Conservation (phyloP, 2,888 invertebrate genomes). For the Dicranocentrus wangi region DNA sequence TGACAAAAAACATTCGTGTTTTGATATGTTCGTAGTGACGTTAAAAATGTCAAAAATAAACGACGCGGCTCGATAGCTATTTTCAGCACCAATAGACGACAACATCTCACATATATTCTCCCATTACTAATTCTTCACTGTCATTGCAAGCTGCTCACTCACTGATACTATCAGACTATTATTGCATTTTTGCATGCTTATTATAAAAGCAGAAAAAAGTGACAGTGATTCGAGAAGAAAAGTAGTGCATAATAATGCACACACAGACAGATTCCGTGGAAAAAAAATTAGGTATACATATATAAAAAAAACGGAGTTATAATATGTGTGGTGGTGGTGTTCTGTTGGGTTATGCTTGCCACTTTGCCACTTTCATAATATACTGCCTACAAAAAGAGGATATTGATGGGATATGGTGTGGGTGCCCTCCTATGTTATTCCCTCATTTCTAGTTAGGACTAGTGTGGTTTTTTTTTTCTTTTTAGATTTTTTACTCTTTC, state of each 20-base stretch:
- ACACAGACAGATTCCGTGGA: too few species aligned
- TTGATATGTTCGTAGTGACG: conserved; percentile 66
- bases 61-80: conserved; percentile 70
- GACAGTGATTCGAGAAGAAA: conserved; percentile 30
- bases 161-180: conserved; percentile 6
- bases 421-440: conserved; percentile 24
- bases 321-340: too few species aligned
- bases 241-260: conserved; percentile 26
- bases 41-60: conserved; percentile 72
- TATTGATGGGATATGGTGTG: conserved; percentile 33
- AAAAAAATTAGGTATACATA: too few species aligned
- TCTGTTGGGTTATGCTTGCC: too few species aligned
- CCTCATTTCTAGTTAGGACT: conserved; percentile 19
- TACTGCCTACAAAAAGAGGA: conserved; percentile 10
- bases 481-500: neutral
- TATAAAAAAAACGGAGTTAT: too few species aligned
- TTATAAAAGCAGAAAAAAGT: conserved; percentile 27
- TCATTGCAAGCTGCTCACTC: conserved; percentile 41
- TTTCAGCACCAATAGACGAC: conserved; percentile 67
- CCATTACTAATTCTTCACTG: conserved; percentile 49
- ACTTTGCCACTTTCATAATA: too few species aligned
- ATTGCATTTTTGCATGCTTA: conserved; percentile 28
- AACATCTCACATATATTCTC: conserved; percentile 33
- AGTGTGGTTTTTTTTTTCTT: neutral
- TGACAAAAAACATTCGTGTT: conserved; percentile 59